Conservation (phyloP, 2,888 invertebrate genomes). For the Conomelus anceps region DNA sequence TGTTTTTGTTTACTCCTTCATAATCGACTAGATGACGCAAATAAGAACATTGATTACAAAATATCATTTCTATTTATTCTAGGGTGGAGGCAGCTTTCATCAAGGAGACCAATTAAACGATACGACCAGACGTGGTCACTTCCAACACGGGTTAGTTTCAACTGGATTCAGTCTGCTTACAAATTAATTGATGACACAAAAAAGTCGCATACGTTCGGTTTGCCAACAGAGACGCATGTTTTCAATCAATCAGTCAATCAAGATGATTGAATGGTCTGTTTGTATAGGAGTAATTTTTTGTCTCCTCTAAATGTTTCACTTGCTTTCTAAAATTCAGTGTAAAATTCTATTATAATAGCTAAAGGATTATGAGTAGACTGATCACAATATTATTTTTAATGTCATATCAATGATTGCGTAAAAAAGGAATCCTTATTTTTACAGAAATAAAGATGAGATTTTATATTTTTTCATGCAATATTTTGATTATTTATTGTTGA, state of each 20-base stretch:
- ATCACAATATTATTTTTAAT: no score
- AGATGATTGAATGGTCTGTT: background rate
- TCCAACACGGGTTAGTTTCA: conserved; percentile 1
- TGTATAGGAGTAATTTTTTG: no score
- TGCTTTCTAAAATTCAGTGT: background rate
- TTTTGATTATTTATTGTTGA: no score
- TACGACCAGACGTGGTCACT: conserved; percentile 3
- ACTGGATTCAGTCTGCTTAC: background rate
- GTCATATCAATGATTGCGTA: no score
- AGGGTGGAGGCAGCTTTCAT: background rate
- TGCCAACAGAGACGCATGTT: background rate
- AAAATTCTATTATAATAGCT: no score
- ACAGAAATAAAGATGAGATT: no score
- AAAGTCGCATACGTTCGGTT: background rate
- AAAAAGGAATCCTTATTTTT: no score
- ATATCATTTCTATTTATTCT: background rate
- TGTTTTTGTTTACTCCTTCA: no score
- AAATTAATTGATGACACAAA: background rate
- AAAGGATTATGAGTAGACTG: no score
- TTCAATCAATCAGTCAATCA: background rate
- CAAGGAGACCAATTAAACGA: background rate
- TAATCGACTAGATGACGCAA: background rate
- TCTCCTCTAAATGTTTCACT: background rate
- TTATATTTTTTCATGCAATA: no score
- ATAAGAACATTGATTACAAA: background rate